These are phyloP conservation scores for Drosophila testacea DNA, from an alignment of 2,888 invertebrate species.

Conservation along the genomic window DNA sequence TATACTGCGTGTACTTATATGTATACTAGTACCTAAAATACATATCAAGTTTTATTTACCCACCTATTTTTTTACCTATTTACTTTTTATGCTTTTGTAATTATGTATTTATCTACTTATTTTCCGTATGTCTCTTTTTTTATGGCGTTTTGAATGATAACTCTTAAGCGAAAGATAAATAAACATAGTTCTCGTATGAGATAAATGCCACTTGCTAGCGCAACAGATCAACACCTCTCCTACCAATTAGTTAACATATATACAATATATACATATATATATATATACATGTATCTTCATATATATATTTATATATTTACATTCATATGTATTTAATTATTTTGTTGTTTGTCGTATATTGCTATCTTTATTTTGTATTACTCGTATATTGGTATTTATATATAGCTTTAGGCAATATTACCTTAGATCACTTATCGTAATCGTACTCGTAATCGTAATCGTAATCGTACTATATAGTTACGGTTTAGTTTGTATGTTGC, in stretches of 20 bases:
- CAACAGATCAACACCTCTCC: conserved; percentile 86
- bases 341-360: conserved; percentile 59
- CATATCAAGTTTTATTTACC: conserved; percentile 4
- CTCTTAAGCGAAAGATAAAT: conserved; percentile 47
- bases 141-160: conserved; percentile 65
- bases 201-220: conserved; percentile 71
- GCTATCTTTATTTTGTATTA: conserved; percentile 46
- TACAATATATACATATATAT: conserved; percentile 34
- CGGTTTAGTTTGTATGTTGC: conserved; percentile 70
- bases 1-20: conserved; percentile 3
- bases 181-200: conserved; percentile 22
- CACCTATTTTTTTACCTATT: conserved; percentile 33
- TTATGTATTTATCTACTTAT: conserved; percentile 64
- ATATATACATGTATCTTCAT: conserved; percentile 27
- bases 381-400: conserved; percentile 44
- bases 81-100: conserved; percentile 74
- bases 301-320: conserved; percentile 15
- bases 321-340: conserved; percentile 33
- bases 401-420: conserved; percentile 62
- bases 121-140: conserved; percentile 60
- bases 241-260: conserved; percentile 70
- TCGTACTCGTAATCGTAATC: conserved; percentile 43
- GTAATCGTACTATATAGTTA: conserved; percentile 38
- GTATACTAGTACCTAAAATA: neutral
- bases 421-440: conserved; percentile 51